Evolutionary conservation across 2,113 vertebrate species (phyloP), one percentile per base, ranked within the genome.

Genomic region (Percina caprodes): DNA sequence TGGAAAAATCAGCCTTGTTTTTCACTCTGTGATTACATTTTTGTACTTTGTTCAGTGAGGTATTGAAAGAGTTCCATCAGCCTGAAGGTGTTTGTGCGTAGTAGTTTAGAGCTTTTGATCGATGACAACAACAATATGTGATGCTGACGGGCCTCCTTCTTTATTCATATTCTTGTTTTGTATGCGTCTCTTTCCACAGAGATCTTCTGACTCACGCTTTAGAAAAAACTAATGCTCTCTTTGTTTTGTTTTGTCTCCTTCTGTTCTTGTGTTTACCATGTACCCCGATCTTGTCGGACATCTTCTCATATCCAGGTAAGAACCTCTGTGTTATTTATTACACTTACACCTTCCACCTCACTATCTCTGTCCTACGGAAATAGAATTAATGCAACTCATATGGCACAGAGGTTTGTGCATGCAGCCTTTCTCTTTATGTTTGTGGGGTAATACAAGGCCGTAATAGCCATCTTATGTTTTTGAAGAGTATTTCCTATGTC

Each of bases 281-380:
- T 11, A 5, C 26, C 12, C 14, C 68, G 61, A 80, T 80, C 12
- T 42, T 58, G 42, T 18, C 0, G 73, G 70, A 80, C 83, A 68
- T 52, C 54, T 58, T 58, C 56, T 69, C 61, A 39, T 45, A 74
- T 62, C 46, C 79, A 90, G 89, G 86, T 88, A 88, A 85, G 79
- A 18, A 74, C 23, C 48, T 67, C 33, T 24, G 14, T 55, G 46
- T 78, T 67, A 51, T 61, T 55, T 61, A 33, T 72, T 48, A 66
- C 18, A 45, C 62, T 30, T 15, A 24, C 49, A 46, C 16, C 8
- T 4, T 62, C 23, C 33, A 33, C 8, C 23, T 55, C 54, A 23
- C 26, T 52, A 8, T 14, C 5, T 19, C 12, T 39, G 8, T 39
- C 7, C 21, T 56, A 1, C 3, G 9, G 35, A 21, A 16, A 21